Conservation (phyloP, 2,113 vertebrate genomes). For the Calidris pygmaea region DNA sequence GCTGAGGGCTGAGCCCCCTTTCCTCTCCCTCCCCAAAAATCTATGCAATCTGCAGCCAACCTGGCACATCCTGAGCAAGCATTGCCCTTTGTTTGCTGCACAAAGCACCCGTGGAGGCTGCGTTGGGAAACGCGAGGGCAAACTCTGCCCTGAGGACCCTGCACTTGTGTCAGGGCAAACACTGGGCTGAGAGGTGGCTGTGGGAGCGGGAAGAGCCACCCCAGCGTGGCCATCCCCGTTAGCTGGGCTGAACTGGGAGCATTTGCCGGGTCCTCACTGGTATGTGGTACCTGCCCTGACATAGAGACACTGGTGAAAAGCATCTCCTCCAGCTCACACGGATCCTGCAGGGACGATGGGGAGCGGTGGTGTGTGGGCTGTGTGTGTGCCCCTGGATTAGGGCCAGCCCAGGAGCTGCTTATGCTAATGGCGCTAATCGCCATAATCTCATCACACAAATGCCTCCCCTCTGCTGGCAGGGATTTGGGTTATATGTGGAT, state of each 20-base stretch:
- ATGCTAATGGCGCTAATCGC: slow-evolving; percentile 31
- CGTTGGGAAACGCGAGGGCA: accelerated
- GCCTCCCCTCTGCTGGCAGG: neutral
- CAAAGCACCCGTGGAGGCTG: neutral
- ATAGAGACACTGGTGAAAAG: accelerated
- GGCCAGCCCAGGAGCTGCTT: slow-evolving; percentile 34
- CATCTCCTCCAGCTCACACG: accelerated
- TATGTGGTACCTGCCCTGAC: accelerated
- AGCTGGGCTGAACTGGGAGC: neutral
- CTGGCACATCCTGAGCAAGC: too few species aligned
- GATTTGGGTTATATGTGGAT: neutral
- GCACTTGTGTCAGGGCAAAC: accelerated
- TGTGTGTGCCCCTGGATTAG: slow-evolving; percentile 17
- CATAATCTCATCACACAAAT: neutral
- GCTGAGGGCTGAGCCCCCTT: neutral
- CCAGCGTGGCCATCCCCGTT: accelerated
- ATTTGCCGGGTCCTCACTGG: accelerated
- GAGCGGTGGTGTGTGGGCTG: neutral
- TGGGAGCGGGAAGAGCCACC: neutral
- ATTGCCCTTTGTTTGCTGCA: neutral
- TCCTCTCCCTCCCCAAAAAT: too few species aligned
- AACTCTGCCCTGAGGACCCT: neutral
- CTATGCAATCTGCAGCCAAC: neutral
- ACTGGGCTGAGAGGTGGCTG: neutral
- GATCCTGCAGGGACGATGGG: neutral